Conservation (phyloP, 2,888 invertebrate species). For the Rapana venosa region DNA sequence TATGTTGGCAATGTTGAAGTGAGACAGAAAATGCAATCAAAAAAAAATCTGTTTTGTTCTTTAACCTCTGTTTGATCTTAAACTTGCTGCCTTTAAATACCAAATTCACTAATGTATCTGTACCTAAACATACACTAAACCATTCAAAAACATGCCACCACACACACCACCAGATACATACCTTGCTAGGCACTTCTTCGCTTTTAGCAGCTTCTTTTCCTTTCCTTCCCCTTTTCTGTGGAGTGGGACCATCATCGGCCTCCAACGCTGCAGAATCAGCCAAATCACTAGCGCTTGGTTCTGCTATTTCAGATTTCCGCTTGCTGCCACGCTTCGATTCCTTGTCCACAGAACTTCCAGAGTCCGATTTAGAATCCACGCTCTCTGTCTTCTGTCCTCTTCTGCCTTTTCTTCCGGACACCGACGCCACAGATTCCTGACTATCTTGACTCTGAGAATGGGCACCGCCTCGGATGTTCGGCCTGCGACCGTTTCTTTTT, state of each 20-base stretch:
- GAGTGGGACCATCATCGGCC: neutral
- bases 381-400: neutral
- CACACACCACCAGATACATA: too few species aligned
- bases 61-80: too few species aligned
- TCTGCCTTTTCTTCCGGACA: neutral
- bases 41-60: too few species aligned
- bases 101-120: too few species aligned
- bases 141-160: too few species aligned
- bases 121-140: too few species aligned
- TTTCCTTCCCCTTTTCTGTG: slow-evolving; percentile 12
- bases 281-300: neutral
- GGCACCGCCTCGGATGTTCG: neutral
- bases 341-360: neutral
- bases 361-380: neutral
- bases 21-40: too few species aligned
- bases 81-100: too few species aligned
- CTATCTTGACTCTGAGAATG: neutral
- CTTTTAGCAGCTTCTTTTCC: neutral
- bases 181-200: neutral
- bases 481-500: neutral
- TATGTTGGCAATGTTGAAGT: too few species aligned
- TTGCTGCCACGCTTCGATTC: neutral
- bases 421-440: neutral
- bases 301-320: neutral
- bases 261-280: neutral